These are phyloP conservation scores for Apogon hyalosoma DNA, from an alignment of 2,797 vertebrate genomes.

Conservation along the genomic window DNA sequence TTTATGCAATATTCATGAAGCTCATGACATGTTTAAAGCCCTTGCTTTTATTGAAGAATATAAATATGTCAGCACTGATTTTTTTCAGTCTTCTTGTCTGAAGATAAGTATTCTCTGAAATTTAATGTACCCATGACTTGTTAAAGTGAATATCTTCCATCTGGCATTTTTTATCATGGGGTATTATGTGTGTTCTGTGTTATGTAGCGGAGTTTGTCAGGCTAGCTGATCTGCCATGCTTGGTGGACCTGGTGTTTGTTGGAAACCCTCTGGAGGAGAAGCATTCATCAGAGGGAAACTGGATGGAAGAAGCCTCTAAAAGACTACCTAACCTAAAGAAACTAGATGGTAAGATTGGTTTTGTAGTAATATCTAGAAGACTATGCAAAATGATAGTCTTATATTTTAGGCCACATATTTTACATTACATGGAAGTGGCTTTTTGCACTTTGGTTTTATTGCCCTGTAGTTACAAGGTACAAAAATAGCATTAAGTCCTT, in stretches of 20 bases:
- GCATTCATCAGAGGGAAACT: constrained; percentile 88
- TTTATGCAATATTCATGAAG: constrained; percentile 4
- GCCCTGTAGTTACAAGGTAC: no score
- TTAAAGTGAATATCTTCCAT: not conserved
- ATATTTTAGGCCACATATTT: no score
- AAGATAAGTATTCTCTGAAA: not conserved
- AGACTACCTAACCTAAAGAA: constrained; percentile 92
- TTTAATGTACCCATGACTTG: not conserved
- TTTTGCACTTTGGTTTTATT: no score
- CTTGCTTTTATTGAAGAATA: not conserved
- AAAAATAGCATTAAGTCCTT: no score
- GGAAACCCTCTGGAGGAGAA: constrained; percentile 97
- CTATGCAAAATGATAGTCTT: not conserved
- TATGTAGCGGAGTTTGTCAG: constrained; percentile 91
- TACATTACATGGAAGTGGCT: no score
- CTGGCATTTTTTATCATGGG: not conserved
- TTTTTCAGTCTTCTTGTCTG: not conserved
- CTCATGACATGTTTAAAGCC: not conserved
- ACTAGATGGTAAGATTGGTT: constrained; percentile 89
- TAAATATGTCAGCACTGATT: not conserved
- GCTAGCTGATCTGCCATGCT: constrained; percentile 89
- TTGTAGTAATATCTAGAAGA: not conserved
- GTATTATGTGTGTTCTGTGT: not conserved
- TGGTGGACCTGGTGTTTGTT: constrained; percentile 94
- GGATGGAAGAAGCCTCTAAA: constrained; percentile 93